Evolutionary conservation across 2,113 vertebrate genomes (phyloP).

Genomic region (Canis aureus): DNA sequence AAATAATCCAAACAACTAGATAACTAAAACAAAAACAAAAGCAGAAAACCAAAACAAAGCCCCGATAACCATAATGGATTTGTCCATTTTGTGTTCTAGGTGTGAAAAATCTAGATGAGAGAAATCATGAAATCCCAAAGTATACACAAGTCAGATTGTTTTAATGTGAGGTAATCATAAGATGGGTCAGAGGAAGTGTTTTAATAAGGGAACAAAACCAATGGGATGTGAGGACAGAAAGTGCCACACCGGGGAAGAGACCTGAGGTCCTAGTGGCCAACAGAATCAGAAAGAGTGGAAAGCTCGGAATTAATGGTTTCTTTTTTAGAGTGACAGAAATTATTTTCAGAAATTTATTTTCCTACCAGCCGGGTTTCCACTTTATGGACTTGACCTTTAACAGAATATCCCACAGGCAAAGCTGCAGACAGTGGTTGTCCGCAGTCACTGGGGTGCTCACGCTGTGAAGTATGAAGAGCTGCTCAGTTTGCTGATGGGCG

Average conservation of each 20-base stretch:
- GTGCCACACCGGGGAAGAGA: neutral
- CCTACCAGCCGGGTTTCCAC: conserved; percentile 64
- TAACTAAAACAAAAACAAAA: neutral
- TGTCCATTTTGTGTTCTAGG: neutral
- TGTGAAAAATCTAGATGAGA: neutral
- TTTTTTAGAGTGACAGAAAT: conserved; percentile 72
- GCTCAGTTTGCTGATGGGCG: neutral
- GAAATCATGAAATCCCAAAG: neutral
- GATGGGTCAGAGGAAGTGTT: neutral
- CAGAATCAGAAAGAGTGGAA: conserved; percentile 66
- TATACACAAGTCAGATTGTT: neutral
- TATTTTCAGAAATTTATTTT: conserved; percentile 76
- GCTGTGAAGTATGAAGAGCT: neutral
- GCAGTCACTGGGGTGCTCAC: neutral
- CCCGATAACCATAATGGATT: accelerated
- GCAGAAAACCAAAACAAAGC: neutral
- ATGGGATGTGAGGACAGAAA: conserved; percentile 16
- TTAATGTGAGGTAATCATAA: neutral
- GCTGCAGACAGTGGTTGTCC: conserved; percentile 49
- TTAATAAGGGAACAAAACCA: conserved; percentile 20
- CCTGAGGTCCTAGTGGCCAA: neutral
- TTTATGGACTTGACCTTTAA: conserved; percentile 74
- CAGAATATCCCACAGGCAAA: conserved; percentile 62
- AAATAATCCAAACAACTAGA: neutral
- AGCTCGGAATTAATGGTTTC: conserved; percentile 59